Conservation (phyloP, 2,888 invertebrate genomes). For the Ellobium chinense region DNA sequence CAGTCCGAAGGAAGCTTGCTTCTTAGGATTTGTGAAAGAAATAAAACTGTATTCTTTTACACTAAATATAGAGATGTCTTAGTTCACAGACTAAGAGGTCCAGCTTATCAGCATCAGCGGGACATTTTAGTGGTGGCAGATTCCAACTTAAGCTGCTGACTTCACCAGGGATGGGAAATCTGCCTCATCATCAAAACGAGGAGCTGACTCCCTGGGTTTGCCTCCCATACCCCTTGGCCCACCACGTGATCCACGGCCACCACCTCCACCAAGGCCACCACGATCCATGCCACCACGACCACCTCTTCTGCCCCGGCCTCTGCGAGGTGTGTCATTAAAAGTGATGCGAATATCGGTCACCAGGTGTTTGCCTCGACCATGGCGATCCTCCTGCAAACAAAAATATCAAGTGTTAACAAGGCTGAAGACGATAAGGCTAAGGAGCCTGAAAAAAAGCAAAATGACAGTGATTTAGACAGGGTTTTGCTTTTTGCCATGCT, state of each 20-base stretch:
- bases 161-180: conserved; percentile 94
- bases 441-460: too few species aligned
- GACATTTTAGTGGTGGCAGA: not conserved
- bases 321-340: conserved; percentile 75
- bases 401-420: too few species aligned
- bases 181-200: conserved; percentile 96
- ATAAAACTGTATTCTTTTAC: conserved; percentile 22
- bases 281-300: conserved; percentile 70
- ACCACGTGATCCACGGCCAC: conserved; percentile 55
- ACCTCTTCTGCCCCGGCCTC: conserved; percentile 64
- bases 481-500: too few species aligned
- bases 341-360: conserved; percentile 76
- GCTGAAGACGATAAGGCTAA: too few species aligned
- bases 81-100: not conserved
- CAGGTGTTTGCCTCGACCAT: conserved; percentile 65
- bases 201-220: conserved; percentile 78
- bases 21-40: conserved; percentile 6
- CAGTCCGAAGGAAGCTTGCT: conserved; percentile 19
- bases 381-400: conserved; percentile 71
- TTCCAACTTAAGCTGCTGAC: conserved; percentile 59
- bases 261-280: conserved; percentile 57
- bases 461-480: too few species aligned
- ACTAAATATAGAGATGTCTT: conserved; percentile 14
- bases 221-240: conserved; percentile 53
- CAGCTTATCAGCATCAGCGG: not conserved